Evolutionary conservation across 2,113 vertebrate genomes (phyloP), one percentile per base, ranked within the genome.

Genomic region (Epinephelus lanceolatus): DNA sequence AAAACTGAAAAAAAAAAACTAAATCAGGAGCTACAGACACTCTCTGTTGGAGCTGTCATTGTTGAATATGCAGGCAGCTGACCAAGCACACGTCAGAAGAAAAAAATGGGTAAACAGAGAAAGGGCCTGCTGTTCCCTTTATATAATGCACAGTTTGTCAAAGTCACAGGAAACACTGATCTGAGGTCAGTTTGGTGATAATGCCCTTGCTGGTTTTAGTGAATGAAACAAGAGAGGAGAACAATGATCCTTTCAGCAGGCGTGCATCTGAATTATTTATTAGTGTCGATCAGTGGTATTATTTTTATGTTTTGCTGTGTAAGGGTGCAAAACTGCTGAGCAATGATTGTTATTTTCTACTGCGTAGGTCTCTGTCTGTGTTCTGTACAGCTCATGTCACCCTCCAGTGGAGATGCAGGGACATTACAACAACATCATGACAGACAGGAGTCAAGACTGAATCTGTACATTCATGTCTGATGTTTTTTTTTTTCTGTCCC

Each of bases 101-200:
- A 27, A 55, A 65, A 66, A 55, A 10, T 12, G 80, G 53, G 52
- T 67, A 60, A 75, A 80, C 12, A 78, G 68, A 88, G 74, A 86
- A 89, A 81, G 63, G 30, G 62, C 52, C 68, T 23, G 85, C 76
- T 83, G 85, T 75, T 89, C 45, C 19, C 45, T 83, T 73, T 80
- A 71, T 77, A 21, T 71, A 88, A 83, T 71, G 60, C 75, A 52
- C 59, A 71, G 57, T 60, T 25, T 52, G 62, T 66, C 70, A 75
- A 67, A 76, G 79, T 78, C 53, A 72, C 66, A 76, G 69, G 30
- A 59, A 71, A 59, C 42, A 8, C 73, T 82, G 80, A 78, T 72
- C 45, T 13, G 70, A 84, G 83, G 73, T 84, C 86, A 71, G 71
- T 30, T 37, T 42, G 47, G 47, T 4, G 37, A 73, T 3, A 18